Evolutionary conservation across 2,888 invertebrate genomes (phyloP).

Genomic region (Latrodectus elegans): DNA sequence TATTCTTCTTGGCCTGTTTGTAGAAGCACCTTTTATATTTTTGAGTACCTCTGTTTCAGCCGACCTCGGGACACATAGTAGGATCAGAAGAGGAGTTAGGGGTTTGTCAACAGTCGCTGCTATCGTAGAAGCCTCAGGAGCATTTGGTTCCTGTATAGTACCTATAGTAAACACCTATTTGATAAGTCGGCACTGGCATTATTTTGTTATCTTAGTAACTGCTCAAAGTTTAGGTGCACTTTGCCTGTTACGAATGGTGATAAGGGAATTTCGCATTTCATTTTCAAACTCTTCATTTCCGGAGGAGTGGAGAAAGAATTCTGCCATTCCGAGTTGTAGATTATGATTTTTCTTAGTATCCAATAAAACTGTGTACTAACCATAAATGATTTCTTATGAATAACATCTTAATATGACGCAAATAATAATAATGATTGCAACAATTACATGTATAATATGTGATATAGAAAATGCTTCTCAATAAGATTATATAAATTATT

Average conservation of each 20-base stretch:
- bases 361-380: too few species aligned
- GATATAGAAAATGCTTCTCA: too few species aligned
- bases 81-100: conserved; percentile 75
- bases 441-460: too few species aligned
- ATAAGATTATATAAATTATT: too few species aligned
- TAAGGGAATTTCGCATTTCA: conserved; percentile 10
- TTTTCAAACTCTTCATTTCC: too few species aligned
- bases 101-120: conserved; percentile 96
- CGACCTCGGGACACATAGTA: conserved; percentile 83
- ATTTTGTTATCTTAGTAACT: conserved; percentile 81
- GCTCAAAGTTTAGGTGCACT: conserved; percentile 87
- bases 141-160: conserved; percentile 93
- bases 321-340: too few species aligned
- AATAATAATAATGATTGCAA: too few species aligned
- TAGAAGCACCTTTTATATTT: conserved; percentile 95
- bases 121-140: conserved; percentile 97
- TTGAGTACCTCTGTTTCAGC: conserved; percentile 97
- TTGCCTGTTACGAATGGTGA: conserved; percentile 60
- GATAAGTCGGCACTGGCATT: too few species aligned
- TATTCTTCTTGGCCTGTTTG: conserved; percentile 78
- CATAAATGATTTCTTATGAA: too few species aligned
- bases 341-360: too few species aligned
- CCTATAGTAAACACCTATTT: conserved; percentile 87
- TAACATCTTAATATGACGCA: too few species aligned
- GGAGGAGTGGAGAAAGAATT: too few species aligned